Evolutionary conservation across 2,113 vertebrate genomes (phyloP).

Genomic region (Spermophilus dauricus): DNA sequence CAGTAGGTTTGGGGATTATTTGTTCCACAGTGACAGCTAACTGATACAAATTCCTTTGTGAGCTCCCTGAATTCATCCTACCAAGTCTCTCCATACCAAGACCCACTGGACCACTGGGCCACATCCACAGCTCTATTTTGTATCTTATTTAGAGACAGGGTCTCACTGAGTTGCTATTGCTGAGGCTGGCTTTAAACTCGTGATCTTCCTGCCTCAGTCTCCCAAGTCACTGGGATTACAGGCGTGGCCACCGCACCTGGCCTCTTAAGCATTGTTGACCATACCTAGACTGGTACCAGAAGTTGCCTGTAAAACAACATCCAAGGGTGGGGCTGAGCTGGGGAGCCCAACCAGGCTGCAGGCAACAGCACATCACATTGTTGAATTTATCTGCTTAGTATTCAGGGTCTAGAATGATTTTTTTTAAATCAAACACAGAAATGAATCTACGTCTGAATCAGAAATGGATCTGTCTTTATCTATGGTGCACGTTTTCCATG

Average conservation of each 20-base stretch:
- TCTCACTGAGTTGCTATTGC: too few relatives aligned
- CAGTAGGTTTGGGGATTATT: neutral
- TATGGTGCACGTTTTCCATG: neutral
- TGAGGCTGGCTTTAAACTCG: too few relatives aligned
- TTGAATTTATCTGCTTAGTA: neutral
- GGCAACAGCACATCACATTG: neutral
- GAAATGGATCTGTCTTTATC: neutral
- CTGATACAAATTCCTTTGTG: neutral
- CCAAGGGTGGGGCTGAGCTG: neutral
- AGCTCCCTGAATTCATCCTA: neutral
- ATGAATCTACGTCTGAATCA: neutral
- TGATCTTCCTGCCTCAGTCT: too few relatives aligned
- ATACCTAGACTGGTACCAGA: neutral
- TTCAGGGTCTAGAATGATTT: neutral
- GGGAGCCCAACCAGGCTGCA: neutral
- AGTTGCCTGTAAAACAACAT: neutral
- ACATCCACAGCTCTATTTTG: too few relatives aligned
- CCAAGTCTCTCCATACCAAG: neutral
- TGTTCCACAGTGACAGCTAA: neutral
- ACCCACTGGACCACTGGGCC: too few relatives aligned
- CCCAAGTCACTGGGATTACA: too few relatives aligned
- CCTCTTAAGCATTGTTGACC: too few relatives aligned
- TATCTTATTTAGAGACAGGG: too few relatives aligned
- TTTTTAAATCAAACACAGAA: neutral
- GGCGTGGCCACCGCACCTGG: too few relatives aligned